Evolutionary conservation across 2,888 invertebrate species (phyloP), one percentile per base, ranked within the genome.

Genomic region (Branchinecta sandiegonensis): DNA sequence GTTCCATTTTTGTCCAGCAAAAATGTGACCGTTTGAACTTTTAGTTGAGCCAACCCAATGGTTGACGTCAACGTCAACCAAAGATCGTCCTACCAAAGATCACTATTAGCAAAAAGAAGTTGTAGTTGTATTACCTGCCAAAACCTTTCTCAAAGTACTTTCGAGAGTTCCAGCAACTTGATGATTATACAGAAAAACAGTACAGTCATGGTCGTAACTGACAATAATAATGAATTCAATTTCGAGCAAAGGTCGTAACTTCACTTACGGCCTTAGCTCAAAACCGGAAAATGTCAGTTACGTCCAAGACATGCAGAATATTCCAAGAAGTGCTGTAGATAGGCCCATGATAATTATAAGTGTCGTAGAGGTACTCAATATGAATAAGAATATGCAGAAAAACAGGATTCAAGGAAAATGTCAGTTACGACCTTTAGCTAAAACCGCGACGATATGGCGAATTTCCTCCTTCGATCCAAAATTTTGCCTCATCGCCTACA

Each of bases 1-100:
- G n/a, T 50, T 50, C 50, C 50, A 50, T 50, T 50, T 50, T 50
- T 50, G 50, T 13, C 50, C 23, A 50, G 50, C 50, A 50, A 50
- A 50, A 13, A 50, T 50, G 50, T 50, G n/a, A 50, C n/a, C 50
- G 50, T 50, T 50, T 50, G 50, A 13, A 50, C 50, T 50, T n/a
- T 50, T 50, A n/a, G 50, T 50, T n/a, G 50, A 50, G 50, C 50
- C 50, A 50, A 50, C 50, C 50, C 50, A 50, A 50, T 50, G 50
- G 50, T 50, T 50, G n/a, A 50, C n/a, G 50, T 50, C 50, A 50
- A 50, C 50, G 50, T 3, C 1, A 13, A 50, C 50, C 50, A 2
- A 50, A 50, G n/a, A 50, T 13, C 13, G 50, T 50, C 50, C 50
- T 50, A 50, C 50, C 50, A 50, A 50, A 50, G 1, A 50, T 50